These are phyloP conservation scores for Vulpes vulpes DNA, from an alignment of 2,113 vertebrate genomes.

Conservation along the genomic window DNA sequence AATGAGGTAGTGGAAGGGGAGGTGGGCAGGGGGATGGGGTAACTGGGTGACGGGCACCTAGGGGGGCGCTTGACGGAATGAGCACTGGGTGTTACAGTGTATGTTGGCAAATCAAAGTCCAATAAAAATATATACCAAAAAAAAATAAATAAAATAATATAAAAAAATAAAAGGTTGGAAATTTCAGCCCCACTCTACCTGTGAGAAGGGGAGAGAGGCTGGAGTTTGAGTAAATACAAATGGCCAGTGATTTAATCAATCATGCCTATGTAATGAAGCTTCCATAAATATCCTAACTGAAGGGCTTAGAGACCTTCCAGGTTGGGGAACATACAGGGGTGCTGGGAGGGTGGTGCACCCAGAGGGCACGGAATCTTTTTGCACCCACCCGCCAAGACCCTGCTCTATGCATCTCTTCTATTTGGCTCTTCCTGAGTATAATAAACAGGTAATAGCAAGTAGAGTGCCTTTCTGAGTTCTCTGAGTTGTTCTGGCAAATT, in stretches of 20 bases:
- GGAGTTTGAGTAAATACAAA: background rate
- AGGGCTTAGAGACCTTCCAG: background rate
- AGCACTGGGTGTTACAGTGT: too few species aligned
- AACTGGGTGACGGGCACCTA: too few species aligned
- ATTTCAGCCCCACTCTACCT: background rate
- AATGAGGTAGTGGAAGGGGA: too few species aligned
- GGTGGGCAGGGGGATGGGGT: too few species aligned
- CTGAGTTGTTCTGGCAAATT: background rate
- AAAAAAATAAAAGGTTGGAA: background rate
- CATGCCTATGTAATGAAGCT: background rate
- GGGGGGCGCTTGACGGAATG: too few species aligned
- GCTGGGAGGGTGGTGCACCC: background rate
- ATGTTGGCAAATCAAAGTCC: too few species aligned
- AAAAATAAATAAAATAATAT: too few species aligned
- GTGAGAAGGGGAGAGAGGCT: background rate
- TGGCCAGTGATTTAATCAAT: background rate
- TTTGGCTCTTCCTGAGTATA: background rate
- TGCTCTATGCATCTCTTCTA: background rate
- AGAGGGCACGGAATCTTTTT: background rate
- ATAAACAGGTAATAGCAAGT: background rate
- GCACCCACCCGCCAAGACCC: background rate
- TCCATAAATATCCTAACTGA: background rate
- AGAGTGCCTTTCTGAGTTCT: background rate
- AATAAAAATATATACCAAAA: too few species aligned
- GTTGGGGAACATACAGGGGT: background rate